Evolutionary conservation across 2,113 vertebrate species (phyloP).

Genomic region (Sphyrna mokarran): DNA sequence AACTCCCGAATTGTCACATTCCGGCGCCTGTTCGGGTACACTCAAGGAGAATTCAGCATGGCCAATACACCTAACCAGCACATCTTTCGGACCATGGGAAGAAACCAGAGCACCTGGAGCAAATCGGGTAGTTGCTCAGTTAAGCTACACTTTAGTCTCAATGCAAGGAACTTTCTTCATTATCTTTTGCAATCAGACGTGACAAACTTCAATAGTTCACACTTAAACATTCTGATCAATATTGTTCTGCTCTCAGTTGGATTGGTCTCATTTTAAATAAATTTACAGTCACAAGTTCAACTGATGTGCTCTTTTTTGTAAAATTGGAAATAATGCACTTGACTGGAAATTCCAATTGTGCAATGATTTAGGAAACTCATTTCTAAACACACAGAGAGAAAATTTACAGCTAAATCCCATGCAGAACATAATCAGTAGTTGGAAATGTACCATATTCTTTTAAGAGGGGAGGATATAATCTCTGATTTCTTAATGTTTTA

Average conservation of each 20-base stretch:
- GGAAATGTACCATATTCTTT: neutral
- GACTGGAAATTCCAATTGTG: neutral
- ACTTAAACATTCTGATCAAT: neutral
- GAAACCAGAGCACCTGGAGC: no score
- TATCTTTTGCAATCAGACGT: no score
- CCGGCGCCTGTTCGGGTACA: no score
- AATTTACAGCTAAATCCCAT: neutral
- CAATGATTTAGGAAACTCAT: neutral
- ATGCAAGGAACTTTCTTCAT: neutral
- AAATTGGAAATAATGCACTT: neutral
- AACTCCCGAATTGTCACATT: no score
- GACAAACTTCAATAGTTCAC: no score
- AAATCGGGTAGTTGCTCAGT: no score
- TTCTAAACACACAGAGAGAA: neutral
- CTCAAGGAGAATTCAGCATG: no score
- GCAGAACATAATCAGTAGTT: neutral
- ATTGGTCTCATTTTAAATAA: neutral
- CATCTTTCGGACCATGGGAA: no score
- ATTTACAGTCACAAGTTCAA: neutral
- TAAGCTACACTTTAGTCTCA: neutral
- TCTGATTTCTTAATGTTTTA: neutral
- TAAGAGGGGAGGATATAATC: neutral
- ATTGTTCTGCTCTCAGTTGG: neutral
- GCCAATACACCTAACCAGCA: no score
- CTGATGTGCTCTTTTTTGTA: neutral